Evolutionary conservation across 2,113 vertebrate genomes (phyloP).

Genomic region (Leptosomus discolor): DNA sequence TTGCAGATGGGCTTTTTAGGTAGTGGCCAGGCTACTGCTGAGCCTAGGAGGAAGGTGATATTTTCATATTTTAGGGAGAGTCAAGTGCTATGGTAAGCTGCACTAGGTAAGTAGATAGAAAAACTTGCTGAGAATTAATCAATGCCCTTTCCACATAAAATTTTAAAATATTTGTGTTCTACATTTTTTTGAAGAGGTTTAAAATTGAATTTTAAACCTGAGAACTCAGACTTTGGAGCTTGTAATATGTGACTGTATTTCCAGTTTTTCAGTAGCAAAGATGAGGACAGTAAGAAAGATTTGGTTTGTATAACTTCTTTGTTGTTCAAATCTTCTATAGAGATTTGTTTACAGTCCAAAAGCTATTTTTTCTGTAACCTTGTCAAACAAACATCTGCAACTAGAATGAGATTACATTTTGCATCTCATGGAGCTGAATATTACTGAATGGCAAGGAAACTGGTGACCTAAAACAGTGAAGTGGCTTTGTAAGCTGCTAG

Average conservation of each 20-base stretch:
- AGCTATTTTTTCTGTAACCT: neutral
- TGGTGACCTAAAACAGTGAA: neutral
- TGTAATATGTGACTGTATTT: neutral
- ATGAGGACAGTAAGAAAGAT: neutral
- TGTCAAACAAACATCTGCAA: neutral
- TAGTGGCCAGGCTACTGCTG: neutral
- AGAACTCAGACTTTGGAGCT: neutral
- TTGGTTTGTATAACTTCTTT: neutral
- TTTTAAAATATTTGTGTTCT: neutral
- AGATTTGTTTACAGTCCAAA: neutral
- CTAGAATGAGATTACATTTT: neutral
- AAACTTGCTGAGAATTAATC: neutral
- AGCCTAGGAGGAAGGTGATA: neutral
- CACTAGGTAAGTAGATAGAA: neutral
- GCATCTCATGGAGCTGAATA: rapidly evolving
- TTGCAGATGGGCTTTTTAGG: neutral
- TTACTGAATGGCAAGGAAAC: neutral
- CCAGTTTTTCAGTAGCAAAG: neutral
- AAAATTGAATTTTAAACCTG: neutral
- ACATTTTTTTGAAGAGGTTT: neutral
- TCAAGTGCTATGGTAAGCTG: neutral
- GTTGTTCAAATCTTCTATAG: neutral
- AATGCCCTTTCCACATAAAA: neutral
- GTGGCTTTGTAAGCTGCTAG: neutral
- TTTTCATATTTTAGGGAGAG: neutral